Evolutionary conservation across 2,888 invertebrate species (phyloP), one percentile per base, ranked within the genome.

Genomic region (Hypsopygia costalis): DNA sequence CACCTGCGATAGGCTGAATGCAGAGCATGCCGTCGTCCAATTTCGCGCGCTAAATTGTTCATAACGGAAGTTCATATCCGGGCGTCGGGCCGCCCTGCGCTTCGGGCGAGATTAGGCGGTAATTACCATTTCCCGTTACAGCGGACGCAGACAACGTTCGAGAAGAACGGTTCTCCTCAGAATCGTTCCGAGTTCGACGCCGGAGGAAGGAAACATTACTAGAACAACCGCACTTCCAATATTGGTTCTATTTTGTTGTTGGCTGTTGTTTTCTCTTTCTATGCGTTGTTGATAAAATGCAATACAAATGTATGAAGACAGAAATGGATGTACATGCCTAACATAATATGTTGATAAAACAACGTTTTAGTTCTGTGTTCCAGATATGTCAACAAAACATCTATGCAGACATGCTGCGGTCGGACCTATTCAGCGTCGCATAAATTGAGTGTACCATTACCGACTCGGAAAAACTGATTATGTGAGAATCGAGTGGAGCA

Each of bases 61-160:
- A 93, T 92, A 93, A 93, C 94, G 94, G 93, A 93, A 93, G 92
- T 93, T 94, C 94, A 94, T 94, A 94, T 94, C 94, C 94, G 94
- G 93, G 83, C 82, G 83, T 64, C 82, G 79, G 70, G 82, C 79
- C 81, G 79, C 72, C 73, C 80, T 73, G 69, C 86, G 87, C 87
- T 87, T 68, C 81, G 63, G 77, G 82, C 81, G 82, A 89, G 89
- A 90, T 90, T 90, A 89, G 87, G 81, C 89, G 88, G 89, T 90
- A 90, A 90, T 90, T 89, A 90, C 87, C 79, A 88, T 89, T 89
- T 90, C 90, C 90, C 69, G 78, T 72, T 68, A 69, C 80, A 79
- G 77, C 79, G 82, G 83, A 83, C 72, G 85, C 67, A 77, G 81
- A 76, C 79, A 73, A 65, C 74, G 75, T 68, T 66, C 71, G 67